Percentiles rank a stretch among this genome's conserved stretches.
phyloP scores from a whole-genome alignment of 2,888 invertebrate genomes.

The Ophion ellenae region DNA sequence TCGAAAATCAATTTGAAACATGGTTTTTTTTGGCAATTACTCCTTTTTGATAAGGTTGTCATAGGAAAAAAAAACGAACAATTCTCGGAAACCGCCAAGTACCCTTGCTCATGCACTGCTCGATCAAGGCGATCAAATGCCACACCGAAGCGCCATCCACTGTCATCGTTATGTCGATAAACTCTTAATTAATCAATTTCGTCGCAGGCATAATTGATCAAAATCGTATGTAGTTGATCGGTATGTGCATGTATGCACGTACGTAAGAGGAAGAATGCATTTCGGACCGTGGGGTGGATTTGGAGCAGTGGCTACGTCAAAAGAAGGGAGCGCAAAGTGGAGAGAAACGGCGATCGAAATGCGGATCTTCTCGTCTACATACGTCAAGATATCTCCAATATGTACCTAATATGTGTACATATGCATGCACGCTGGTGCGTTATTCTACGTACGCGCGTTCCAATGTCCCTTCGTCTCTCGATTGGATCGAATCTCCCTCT shows the following conservation, averaged over 20 bases:
- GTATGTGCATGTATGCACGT: neutral
- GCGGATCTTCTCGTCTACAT: slow-evolving; percentile 13
- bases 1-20: no score
- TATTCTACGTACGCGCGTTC: slow-evolving; percentile 58
- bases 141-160: neutral
- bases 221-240: neutral
- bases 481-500: slow-evolving; percentile 3
- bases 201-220: neutral
- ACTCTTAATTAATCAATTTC: neutral
- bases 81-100: neutral
- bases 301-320: neutral
- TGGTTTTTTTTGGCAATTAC: no score
- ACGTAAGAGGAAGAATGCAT: neutral
- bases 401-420: slow-evolving; percentile 17
- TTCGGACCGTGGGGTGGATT: neutral
- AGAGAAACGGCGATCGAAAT: neutral
- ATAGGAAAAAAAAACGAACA: neutral
- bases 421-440: slow-evolving; percentile 29
- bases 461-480: slow-evolving; percentile 50
- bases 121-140: no score
- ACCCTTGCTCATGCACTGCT: no score
- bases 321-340: slow-evolving; percentile 2
- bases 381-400: slow-evolving; percentile 14
- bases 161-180: neutral
- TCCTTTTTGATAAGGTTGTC: neutral